Percentiles rank a stretch among this genome's conserved stretches.
Evolutionary conservation across 1,140 invertebrate genomes (phyloP).

Genomic region (Neodiprion virginianus): DNA sequence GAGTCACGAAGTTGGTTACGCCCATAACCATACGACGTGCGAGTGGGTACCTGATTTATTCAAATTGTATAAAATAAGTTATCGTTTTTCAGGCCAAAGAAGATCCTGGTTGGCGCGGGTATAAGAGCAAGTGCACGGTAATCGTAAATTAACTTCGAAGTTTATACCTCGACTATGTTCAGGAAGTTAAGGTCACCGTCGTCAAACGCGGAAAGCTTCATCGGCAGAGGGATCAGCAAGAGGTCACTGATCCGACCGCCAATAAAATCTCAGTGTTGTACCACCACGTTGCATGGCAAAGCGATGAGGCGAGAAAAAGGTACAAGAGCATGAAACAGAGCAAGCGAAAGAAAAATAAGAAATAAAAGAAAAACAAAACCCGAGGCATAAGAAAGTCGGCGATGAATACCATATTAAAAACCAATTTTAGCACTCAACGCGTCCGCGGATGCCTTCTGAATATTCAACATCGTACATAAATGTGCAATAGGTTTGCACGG

Average conservation of each 20-base stretch:
- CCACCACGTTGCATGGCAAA: background rate
- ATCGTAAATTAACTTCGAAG: conserved; percentile 3
- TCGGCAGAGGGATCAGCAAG: background rate
- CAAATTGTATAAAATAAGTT: conserved; percentile 4
- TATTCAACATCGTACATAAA: background rate
- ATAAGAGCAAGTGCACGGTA: conserved; percentile 1
- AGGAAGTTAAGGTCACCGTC: conserved; percentile 1
- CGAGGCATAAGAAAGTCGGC: too few species aligned
- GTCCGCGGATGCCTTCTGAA: too few species aligned
- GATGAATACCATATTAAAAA: background rate
- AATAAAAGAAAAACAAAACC: background rate
- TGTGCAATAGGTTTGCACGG: background rate
- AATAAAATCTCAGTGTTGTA: background rate
- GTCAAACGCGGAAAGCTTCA: background rate
- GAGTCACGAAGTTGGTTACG: background rate
- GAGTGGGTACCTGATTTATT: background rate
- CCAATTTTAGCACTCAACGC: too few species aligned
- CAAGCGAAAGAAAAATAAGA: background rate
- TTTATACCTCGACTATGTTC: background rate
- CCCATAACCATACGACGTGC: background rate
- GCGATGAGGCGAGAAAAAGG: background rate
- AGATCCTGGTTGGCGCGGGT: background rate
- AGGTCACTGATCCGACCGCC: background rate
- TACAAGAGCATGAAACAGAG: background rate
- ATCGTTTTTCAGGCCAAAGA: background rate